A percentile compares a stretch with the other conserved stretches of the same genome.
These are phyloP conservation scores for Lacerta agilis DNA, from an alignment of 2,797 vertebrate species.

Conservation along the genomic window DNA sequence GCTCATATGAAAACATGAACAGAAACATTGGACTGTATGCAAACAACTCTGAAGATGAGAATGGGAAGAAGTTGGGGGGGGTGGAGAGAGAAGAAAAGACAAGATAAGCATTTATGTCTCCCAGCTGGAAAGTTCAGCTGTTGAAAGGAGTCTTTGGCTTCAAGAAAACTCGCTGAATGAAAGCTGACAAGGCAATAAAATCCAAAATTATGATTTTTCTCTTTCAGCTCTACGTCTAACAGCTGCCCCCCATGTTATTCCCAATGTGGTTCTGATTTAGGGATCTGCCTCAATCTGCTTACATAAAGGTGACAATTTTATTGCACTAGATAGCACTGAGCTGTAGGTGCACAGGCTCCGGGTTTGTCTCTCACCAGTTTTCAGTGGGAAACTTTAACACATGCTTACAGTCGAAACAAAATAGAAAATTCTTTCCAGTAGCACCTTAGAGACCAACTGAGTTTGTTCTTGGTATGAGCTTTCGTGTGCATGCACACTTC, in stretches of 20 bases:
- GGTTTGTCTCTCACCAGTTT: slow-evolving; percentile 57
- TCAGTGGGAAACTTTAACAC: slow-evolving; percentile 10
- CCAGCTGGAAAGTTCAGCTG: slow-evolving; percentile 73
- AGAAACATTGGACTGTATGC: not conserved
- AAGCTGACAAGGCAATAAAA: slow-evolving; percentile 85
- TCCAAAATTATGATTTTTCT: slow-evolving; percentile 65
- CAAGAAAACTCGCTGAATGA: slow-evolving; percentile 76
- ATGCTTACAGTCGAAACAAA: not conserved
- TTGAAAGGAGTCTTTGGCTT: slow-evolving; percentile 78
- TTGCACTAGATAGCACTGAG: slow-evolving; percentile 70
- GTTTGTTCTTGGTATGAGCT: too few species aligned
- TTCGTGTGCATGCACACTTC: too few species aligned
- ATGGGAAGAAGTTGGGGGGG: too few species aligned
- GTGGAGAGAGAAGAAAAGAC: slow-evolving; percentile 27
- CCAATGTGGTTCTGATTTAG: slow-evolving; percentile 66
- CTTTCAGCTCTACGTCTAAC: slow-evolving; percentile 74
- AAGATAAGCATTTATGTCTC: slow-evolving; percentile 58
- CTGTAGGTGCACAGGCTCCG: slow-evolving; percentile 69
- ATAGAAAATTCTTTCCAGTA: too few species aligned
- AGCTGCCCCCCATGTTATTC: slow-evolving; percentile 80
- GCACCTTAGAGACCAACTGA: too few species aligned
- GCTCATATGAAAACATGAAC: not conserved
- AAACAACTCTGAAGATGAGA: not conserved
- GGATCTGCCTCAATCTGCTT: slow-evolving; percentile 73
- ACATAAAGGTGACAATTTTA: slow-evolving; percentile 82